Conservation (phyloP, 2,113 vertebrate genomes). For the Cyphomyrus discorhynchus region DNA sequence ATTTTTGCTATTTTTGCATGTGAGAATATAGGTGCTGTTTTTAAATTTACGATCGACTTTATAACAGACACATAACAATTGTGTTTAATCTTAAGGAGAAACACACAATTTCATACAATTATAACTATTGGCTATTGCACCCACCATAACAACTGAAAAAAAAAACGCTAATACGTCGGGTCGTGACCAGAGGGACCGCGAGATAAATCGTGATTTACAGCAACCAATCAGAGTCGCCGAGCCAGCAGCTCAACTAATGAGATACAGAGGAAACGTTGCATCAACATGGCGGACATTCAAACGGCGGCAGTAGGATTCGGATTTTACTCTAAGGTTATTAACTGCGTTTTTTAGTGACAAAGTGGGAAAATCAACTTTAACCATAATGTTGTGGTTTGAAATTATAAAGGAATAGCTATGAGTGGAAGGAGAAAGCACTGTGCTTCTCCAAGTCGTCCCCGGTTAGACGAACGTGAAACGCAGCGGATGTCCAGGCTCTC, state of each 20-base stretch:
- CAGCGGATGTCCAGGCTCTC: not conserved
- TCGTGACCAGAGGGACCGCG: not conserved
- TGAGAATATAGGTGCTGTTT: not conserved
- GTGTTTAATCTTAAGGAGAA: not conserved
- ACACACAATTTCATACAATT: not conserved
- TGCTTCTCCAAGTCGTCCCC: not conserved
- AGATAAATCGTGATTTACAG: not conserved
- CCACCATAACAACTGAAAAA: not conserved
- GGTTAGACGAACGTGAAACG: not conserved
- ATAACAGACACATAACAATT: not conserved
- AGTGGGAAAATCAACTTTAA: not conserved
- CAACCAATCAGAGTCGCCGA: constrained; percentile 10
- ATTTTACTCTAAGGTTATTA: not conserved
- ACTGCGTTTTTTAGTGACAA: not conserved
- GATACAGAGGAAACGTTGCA: not conserved
- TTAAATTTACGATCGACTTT: not conserved
- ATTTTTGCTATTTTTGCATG: not conserved
- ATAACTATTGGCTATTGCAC: not conserved
- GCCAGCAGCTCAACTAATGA: not conserved
- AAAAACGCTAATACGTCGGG: not conserved
- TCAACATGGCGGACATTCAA: constrained; percentile 8
- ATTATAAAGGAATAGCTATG: not conserved
- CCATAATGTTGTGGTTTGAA: not conserved
- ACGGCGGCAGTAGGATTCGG: not conserved
- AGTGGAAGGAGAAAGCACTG: not conserved